Conservation (phyloP, 2,797 vertebrate species). For the Coccyzus lansbergi region DNA sequence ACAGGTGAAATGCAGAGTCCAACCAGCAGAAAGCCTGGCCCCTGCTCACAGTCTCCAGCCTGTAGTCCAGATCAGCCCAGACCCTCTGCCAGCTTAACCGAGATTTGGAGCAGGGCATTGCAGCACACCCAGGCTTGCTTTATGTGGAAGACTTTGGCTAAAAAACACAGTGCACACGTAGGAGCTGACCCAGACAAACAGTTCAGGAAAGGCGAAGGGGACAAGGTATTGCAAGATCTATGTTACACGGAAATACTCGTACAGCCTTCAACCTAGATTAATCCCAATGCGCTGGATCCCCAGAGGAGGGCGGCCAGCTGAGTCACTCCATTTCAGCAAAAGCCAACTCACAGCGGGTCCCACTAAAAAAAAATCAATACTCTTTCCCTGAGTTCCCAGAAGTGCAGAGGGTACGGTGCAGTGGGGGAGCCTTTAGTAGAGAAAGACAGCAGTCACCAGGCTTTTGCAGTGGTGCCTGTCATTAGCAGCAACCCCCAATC, state of each 20-base stretch:
- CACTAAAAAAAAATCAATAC: slow-evolving; percentile 55
- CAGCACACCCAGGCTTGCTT: accelerated
- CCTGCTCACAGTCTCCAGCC: neutral
- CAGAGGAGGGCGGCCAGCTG: neutral
- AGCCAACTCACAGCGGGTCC: slow-evolving; percentile 38
- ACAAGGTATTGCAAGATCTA: neutral
- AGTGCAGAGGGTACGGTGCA: neutral
- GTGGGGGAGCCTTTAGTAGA: slow-evolving; percentile 18
- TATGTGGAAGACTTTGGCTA: neutral
- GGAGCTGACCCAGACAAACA: neutral
- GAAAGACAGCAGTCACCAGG: neutral
- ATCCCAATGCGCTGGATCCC: neutral
- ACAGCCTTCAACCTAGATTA: neutral
- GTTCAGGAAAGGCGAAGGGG: neutral
- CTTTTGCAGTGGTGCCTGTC: neutral
- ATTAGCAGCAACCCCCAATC: neutral
- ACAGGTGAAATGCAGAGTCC: neutral
- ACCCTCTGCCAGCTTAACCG: too few species aligned
- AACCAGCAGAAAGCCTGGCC: accelerated
- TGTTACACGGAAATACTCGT: neutral
- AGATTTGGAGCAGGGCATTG: accelerated
- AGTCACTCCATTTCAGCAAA: slow-evolving; percentile 39
- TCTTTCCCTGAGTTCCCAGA: slow-evolving; percentile 37
- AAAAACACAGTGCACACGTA: neutral
- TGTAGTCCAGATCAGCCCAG: neutral